A percentile compares a stretch with the other conserved stretches of the same genome.
These are phyloP conservation scores for Agrotis ipsilon DNA, from an alignment of 2,888 invertebrate genomes.

Conservation along the genomic window DNA sequence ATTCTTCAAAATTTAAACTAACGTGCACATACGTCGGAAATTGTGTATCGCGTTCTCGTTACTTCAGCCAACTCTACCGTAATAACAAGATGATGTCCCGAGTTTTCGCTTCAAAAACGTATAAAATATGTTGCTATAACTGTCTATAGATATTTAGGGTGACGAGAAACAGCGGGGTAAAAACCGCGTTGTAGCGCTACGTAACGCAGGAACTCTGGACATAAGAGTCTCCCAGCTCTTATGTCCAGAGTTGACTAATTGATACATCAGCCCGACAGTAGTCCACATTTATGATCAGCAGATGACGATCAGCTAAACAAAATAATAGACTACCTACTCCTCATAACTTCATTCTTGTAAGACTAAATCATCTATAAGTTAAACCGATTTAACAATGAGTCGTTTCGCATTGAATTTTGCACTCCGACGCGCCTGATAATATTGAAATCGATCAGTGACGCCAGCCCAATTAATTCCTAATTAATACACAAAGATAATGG, in stretches of 20 bases:
- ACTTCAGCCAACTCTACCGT: constrained; percentile 67
- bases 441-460: constrained; percentile 4
- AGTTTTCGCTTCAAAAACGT: constrained; percentile 21
- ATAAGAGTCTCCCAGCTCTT: no score
- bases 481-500: constrained; percentile 1
- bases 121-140: no score
- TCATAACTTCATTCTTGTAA: no score
- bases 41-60: constrained; percentile 60
- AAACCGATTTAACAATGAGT: neutral
- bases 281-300: no score
- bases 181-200: no score
- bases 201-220: no score
- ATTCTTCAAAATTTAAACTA: constrained; percentile 29
- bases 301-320: no score
- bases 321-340: no score
- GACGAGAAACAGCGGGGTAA: no score
- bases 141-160: no score
- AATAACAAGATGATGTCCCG: constrained; percentile 65
- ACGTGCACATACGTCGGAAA: constrained; percentile 16
- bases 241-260: no score
- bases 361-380: neutral
- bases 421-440: constrained; percentile 2
- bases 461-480: constrained; percentile 13
- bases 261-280: no score
- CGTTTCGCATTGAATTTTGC: neutral